Evolutionary conservation across 2,888 invertebrate species (phyloP).

Genomic region (Peribatodes rhomboidaria): DNA sequence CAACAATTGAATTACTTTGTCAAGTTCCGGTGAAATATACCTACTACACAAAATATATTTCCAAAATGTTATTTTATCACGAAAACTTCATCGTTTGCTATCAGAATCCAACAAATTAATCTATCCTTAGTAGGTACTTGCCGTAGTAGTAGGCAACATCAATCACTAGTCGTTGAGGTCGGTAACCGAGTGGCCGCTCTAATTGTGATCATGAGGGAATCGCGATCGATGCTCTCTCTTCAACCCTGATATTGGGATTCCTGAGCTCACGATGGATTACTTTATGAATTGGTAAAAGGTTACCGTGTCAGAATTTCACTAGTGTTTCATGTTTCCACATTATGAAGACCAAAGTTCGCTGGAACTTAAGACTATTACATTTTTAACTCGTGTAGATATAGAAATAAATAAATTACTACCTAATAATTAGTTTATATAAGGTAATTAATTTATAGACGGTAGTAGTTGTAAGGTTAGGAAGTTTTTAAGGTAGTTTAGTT

Average conservation of each 20-base stretch:
- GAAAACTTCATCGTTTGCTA: conserved; percentile 3
- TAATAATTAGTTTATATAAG: no score
- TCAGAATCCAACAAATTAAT: conserved; percentile 3
- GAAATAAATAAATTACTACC: no score
- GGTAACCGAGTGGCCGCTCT: conserved; percentile 72
- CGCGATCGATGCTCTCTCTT: conserved; percentile 55
- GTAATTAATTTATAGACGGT: no score
- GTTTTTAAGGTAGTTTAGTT: no score
- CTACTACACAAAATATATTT: neutral
- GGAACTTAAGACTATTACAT: no score
- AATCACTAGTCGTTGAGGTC: conserved; percentile 62
- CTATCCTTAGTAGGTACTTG: conserved; percentile 2
- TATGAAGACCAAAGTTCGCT: neutral
- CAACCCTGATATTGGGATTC: neutral
- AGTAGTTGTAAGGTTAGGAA: no score
- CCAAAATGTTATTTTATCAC: conserved; percentile 12
- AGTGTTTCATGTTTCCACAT: neutral
- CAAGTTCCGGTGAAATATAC: no score
- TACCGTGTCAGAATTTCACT: neutral
- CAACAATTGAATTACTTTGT: no score
- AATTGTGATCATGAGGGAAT: conserved; percentile 72
- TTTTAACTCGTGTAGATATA: no score
- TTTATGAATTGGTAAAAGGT: conserved; percentile 1
- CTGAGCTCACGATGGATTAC: conserved; percentile 4
- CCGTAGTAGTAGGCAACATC: conserved; percentile 51